Conservation (phyloP, 2,113 vertebrate genomes). For the Aphyosemion australe region DNA sequence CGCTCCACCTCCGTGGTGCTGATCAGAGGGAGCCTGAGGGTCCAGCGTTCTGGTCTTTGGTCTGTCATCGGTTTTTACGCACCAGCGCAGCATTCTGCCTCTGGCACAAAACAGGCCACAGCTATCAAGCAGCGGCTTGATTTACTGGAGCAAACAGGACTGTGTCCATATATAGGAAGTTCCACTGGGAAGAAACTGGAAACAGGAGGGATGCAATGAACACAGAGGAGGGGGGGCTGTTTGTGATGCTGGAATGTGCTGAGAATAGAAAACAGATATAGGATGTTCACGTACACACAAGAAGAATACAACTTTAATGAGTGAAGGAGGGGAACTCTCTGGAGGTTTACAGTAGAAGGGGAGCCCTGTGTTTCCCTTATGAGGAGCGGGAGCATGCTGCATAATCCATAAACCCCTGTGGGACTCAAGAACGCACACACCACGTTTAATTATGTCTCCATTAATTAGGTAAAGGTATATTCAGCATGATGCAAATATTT, state of each 20-base stretch:
- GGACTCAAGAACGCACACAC: neutral
- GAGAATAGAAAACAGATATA: slow-evolving; percentile 19
- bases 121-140: slow-evolving; percentile 61
- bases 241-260: slow-evolving; percentile 58
- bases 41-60: slow-evolving; percentile 42
- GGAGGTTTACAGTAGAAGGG: slow-evolving; percentile 50
- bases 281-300: slow-evolving; percentile 24
- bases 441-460: neutral
- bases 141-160: slow-evolving; percentile 74
- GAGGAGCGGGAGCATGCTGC: slow-evolving; percentile 59
- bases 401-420: slow-evolving; percentile 24
- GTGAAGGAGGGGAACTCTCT: slow-evolving; percentile 21
- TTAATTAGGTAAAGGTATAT: too few species aligned
- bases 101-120: slow-evolving; percentile 49
- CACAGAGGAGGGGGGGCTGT: slow-evolving; percentile 22
- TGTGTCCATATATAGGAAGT: slow-evolving; percentile 84
- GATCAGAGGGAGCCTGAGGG: slow-evolving; percentile 43
- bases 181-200: slow-evolving; percentile 67
- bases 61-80: slow-evolving; percentile 41
- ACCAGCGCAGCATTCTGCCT: slow-evolving; percentile 17
- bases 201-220: slow-evolving; percentile 48
- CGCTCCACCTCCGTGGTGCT: slow-evolving; percentile 40
- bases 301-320: slow-evolving; percentile 12
- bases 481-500: too few species aligned
- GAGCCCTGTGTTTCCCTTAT: slow-evolving; percentile 71